These are phyloP conservation scores for Tetrax tetrax DNA, from an alignment of 2,113 vertebrate genomes.

Conservation along the genomic window DNA sequence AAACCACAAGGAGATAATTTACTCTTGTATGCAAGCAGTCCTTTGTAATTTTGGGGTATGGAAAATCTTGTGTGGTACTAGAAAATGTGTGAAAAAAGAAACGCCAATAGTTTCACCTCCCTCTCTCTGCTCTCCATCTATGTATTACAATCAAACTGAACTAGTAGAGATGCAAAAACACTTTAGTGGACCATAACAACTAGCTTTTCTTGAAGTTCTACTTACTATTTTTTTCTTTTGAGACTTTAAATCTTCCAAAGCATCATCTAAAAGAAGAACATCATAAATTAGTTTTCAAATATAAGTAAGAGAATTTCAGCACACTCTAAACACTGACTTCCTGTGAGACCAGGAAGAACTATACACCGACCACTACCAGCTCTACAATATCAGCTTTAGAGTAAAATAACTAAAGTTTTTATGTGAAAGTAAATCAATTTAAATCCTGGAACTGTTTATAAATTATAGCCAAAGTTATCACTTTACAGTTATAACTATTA, in stretches of 20 bases:
- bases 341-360: not conserved
- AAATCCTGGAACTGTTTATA: not conserved
- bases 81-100: not conserved
- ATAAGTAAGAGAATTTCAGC: not conserved
- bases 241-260: conserved; percentile 89
- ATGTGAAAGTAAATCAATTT: not conserved
- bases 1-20: not conserved
- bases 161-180: not conserved
- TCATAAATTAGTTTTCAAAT: conserved; percentile 28
- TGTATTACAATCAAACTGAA: not conserved
- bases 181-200: not conserved
- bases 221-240: conserved; percentile 98
- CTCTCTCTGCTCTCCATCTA: not conserved
- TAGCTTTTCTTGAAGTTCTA: conserved; percentile 33
- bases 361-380: not conserved
- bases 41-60: not conserved
- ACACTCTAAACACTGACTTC: not conserved
- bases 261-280: conserved; percentile 85
- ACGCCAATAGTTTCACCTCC: not conserved
- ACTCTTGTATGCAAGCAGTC: not conserved
- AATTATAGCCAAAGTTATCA: not conserved
- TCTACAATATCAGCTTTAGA: not conserved
- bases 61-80: not conserved
- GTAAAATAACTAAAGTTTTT: not conserved
- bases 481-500: conserved; percentile 19